phyloP scores from a whole-genome alignment of 2,113 vertebrate genomes.

The Syngnathus floridae region DNA sequence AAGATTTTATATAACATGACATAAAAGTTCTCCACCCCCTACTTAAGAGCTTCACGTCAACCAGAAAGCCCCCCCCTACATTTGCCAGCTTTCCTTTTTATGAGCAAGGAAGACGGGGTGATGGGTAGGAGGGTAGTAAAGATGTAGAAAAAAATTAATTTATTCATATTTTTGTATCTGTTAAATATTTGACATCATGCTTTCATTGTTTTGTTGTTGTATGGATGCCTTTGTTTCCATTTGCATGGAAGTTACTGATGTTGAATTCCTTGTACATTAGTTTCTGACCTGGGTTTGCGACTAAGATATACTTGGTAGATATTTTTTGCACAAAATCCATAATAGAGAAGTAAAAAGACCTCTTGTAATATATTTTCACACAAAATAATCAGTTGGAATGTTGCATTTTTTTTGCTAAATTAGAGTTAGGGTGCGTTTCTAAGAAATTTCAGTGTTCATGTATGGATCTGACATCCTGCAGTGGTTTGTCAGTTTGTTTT shows the following conservation, averaged over 20 bases:
- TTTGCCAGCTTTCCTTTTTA: constrained; percentile 42
- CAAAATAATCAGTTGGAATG: constrained; percentile 32
- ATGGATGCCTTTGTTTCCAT: constrained; percentile 46
- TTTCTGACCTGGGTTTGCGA: constrained; percentile 39
- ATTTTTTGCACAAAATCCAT: constrained; percentile 49
- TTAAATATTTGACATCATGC: constrained; percentile 66
- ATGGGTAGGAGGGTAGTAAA: constrained; percentile 34
- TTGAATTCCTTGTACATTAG: constrained; percentile 47
- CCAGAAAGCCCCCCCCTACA: constrained; percentile 20
- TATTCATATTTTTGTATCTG: constrained; percentile 75
- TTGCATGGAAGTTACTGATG: constrained; percentile 65
- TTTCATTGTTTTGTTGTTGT: constrained; percentile 58
- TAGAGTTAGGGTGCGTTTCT: constrained; percentile 1
- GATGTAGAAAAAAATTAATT: constrained; percentile 65
- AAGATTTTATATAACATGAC: not conserved
- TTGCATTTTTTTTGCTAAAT: constrained; percentile 12
- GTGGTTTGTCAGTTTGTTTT: constrained; percentile 17
- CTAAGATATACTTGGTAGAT: constrained; percentile 34
- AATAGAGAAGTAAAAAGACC: constrained; percentile 30
- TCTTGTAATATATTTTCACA: constrained; percentile 54
- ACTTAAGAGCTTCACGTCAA: constrained; percentile 26
- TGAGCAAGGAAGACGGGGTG: constrained; percentile 33
- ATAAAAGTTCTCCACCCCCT: not conserved
- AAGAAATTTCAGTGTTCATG: constrained; percentile 4
- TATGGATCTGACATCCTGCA: not conserved